Conservation (phyloP, 2,797 vertebrate genomes). For the Antrozous pallidus region DNA sequence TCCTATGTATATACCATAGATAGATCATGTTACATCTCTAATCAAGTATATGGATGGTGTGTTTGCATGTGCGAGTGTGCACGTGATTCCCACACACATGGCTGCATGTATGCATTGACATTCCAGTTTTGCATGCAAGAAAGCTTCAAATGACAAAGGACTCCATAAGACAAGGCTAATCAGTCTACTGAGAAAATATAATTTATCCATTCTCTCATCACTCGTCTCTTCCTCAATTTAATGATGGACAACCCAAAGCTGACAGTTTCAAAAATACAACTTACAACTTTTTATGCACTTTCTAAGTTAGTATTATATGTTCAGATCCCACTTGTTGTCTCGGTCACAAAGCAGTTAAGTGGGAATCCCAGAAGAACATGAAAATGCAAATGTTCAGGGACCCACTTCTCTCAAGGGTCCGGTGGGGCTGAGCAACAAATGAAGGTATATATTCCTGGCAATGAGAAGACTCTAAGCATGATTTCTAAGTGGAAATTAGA, state of each 20-base stretch:
- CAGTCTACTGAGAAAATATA: not conserved
- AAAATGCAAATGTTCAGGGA: not conserved
- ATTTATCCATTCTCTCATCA: not conserved
- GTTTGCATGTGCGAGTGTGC: not conserved
- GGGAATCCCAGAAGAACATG: not conserved
- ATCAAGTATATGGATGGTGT: accelerated
- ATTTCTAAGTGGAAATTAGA: not conserved
- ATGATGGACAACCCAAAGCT: not conserved
- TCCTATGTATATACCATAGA: not conserved
- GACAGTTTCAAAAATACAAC: not conserved
- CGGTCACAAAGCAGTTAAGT: not conserved
- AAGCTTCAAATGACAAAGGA: not conserved
- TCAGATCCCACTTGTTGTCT: not conserved
- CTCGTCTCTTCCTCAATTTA: not conserved
- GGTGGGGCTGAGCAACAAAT: not conserved
- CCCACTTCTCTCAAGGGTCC: not conserved
- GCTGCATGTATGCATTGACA: not conserved
- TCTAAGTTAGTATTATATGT: not conserved
- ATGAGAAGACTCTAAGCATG: not conserved
- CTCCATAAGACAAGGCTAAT: not conserved
- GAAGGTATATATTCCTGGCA: not conserved
- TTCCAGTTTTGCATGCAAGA: not conserved
- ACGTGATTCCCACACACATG: too few relatives aligned
- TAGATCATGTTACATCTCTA: not conserved
- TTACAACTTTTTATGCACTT: not conserved